Evolutionary conservation across 2,797 vertebrate species (phyloP), one percentile per base, ranked within the genome.

Genomic region (Danio kyathit): DNA sequence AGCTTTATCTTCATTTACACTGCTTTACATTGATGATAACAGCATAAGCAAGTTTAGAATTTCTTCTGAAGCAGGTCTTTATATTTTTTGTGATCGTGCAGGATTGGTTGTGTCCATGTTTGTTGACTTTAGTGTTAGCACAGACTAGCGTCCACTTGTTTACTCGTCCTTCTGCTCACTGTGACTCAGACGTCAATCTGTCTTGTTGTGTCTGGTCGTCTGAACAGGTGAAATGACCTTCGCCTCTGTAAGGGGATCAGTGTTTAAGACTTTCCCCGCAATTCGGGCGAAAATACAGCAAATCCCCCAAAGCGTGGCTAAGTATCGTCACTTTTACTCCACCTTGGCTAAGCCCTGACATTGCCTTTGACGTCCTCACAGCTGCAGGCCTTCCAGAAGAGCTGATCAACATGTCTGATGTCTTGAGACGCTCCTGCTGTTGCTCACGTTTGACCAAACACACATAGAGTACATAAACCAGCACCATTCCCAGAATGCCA

Each of bases 351-450:
- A 80, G 81, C 78, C 70, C 67, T 73, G 74, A 84, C 83, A 86
- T 84, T 81, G 74, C 74, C 83, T 82, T 79, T 76, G 81, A 81
- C 81, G 83, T 59, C 76, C 65, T 79, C 79, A 82, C 83, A 83
- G 79, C 81, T 85, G 81, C 40, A 76, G 67, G 65, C 63, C 66
- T 59, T 29, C 29, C 29, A 29, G 29, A 29, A 29, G 29, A 29
- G 29, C 29, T 1, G 29, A 29, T 29, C 29, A 29, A 29, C 29
- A 29, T 29, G 29, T 29, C n/a, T n/a, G n/a, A n/a, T n/a, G n/a
- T n/a, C 29, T 29, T 29, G 70, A 21, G 61, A 81, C 67, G 65
- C 80, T 78, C 59, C 59, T 70, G 56, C 76, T 80, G 74, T 59
- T 74, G 80, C 69, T 75, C 70, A 82, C 63, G 29, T 82, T 82